Percentiles rank a stretch among this genome's conserved stretches.
Evolutionary conservation across 1,140 invertebrate genomes (phyloP).

Genomic region (Bombus breviceps): DNA sequence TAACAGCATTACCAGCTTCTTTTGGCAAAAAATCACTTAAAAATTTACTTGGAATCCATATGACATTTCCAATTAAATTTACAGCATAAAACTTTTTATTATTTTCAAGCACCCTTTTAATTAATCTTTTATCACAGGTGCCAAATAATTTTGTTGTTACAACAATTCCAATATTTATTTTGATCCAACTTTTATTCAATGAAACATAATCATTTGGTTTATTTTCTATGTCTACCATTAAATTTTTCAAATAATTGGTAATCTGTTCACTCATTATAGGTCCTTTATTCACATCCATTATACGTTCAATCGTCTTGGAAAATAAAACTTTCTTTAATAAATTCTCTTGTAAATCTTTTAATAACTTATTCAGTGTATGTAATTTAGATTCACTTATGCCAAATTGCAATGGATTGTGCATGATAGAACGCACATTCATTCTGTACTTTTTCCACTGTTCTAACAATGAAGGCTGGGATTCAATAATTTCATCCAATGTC

Average conservation of each 20-base stretch:
- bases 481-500: constrained; percentile 88
- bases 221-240: constrained; percentile 86
- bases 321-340: constrained; percentile 78
- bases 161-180: constrained; percentile 88
- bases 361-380: constrained; percentile 86
- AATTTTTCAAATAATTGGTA: constrained; percentile 87
- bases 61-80: constrained; percentile 88
- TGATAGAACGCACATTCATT: constrained; percentile 87
- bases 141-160: constrained; percentile 90
- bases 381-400: constrained; percentile 84
- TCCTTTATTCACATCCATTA: constrained; percentile 88
- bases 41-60: constrained; percentile 93
- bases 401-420: constrained; percentile 87
- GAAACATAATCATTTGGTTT: constrained; percentile 84
- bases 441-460: constrained; percentile 89
- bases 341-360: constrained; percentile 86
- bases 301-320: constrained; percentile 84
- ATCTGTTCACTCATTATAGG: constrained; percentile 88
- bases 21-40: constrained; percentile 79
- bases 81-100: constrained; percentile 92
- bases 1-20: constrained; percentile 65
- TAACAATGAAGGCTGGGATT: constrained; percentile 84
- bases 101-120: constrained; percentile 88
- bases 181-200: constrained; percentile 87
- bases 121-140: constrained; percentile 89